Evolutionary conservation across 2,113 vertebrate genomes (phyloP).

Genomic region (Apus apus): DNA sequence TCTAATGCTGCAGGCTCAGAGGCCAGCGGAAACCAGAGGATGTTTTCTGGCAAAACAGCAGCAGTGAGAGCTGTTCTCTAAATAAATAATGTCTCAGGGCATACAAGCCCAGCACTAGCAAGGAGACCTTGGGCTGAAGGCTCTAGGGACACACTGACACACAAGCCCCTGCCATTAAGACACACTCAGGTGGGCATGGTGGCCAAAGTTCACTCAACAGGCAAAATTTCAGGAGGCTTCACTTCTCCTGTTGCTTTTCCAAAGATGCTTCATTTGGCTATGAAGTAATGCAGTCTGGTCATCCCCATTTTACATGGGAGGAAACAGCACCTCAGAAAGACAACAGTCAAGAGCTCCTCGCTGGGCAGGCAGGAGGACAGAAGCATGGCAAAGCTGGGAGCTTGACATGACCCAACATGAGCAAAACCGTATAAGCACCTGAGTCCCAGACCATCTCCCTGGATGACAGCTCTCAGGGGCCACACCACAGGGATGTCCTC

Average conservation of each 20-base stretch:
- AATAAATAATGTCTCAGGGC: conserved; percentile 31
- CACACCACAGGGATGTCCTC: background rate
- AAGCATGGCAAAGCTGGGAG: background rate
- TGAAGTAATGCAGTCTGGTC: background rate
- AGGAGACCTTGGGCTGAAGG: background rate
- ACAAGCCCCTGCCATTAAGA: background rate
- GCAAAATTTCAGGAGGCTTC: background rate
- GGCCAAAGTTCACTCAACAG: background rate
- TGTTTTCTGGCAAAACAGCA: conserved; percentile 64
- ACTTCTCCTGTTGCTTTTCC: background rate
- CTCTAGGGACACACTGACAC: background rate
- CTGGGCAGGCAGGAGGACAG: background rate
- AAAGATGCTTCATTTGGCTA: background rate
- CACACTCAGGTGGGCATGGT: background rate
- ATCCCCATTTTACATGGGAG: background rate
- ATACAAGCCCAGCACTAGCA: background rate
- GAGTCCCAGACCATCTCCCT: background rate
- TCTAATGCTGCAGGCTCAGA: conserved; percentile 41
- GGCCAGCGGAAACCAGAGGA: conserved; percentile 50
- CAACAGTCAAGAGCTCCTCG: background rate
- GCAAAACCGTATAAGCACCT: background rate
- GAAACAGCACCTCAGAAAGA: background rate
- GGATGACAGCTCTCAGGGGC: background rate
- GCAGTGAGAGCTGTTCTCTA: conserved; percentile 47
- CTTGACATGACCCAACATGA: background rate